These are phyloP conservation scores for Podiceps cristatus DNA, from an alignment of 2,113 vertebrate species.

Conservation along the genomic window DNA sequence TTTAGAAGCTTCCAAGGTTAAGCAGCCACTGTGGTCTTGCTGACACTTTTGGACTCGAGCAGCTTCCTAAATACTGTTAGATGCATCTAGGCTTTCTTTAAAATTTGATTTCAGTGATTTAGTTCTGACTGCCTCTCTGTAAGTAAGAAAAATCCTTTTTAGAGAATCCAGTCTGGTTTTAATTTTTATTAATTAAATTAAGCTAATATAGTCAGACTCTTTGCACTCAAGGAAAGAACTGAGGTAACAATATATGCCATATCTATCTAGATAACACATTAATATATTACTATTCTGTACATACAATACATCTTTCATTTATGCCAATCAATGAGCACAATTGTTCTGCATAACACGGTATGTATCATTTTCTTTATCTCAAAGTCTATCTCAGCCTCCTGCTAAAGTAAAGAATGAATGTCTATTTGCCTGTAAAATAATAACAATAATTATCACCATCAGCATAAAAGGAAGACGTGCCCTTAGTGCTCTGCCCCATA, in stretches of 20 bases:
- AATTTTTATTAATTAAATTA: background rate
- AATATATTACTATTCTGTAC: background rate
- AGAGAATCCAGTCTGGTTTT: background rate
- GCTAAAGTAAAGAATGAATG: background rate
- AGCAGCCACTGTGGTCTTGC: background rate
- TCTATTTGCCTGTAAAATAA: background rate
- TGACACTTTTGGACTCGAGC: background rate
- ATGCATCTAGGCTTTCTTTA: background rate
- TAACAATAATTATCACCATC: background rate
- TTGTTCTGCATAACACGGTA: background rate
- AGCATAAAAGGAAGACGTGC: background rate
- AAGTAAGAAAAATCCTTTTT: background rate
- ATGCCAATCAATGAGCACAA: background rate
- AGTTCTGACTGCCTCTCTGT: background rate
- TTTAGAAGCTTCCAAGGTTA: background rate
- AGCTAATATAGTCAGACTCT: background rate
- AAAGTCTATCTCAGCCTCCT: background rate
- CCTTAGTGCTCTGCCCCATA: background rate
- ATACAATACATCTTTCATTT: background rate
- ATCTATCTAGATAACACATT: background rate
- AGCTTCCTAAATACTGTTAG: background rate
- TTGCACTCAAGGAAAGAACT: background rate
- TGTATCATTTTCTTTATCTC: background rate
- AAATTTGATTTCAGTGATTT: background rate
- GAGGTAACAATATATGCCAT: background rate